A percentile compares a stretch with the other conserved stretches of the same genome.
These are phyloP conservation scores for Drosophila parthenogenetica DNA, from an alignment of 2,888 invertebrate species.

Conservation along the genomic window DNA sequence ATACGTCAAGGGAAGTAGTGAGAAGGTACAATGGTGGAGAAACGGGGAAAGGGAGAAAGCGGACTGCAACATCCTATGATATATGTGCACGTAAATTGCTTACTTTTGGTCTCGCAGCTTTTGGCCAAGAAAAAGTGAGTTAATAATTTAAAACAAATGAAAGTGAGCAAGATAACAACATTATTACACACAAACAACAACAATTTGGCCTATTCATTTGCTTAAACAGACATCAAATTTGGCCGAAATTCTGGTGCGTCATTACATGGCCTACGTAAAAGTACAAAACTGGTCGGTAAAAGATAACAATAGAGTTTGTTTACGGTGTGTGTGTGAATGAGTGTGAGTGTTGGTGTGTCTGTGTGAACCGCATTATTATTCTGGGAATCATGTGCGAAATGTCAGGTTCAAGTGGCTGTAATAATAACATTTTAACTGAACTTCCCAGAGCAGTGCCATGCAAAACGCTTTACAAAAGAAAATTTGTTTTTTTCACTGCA, in stretches of 20 bases:
- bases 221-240: constrained; percentile 39
- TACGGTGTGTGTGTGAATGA: background rate
- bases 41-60: background rate
- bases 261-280: background rate
- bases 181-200: constrained; percentile 4
- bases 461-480: too few species aligned
- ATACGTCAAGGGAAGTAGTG: constrained; percentile 20
- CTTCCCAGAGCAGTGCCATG: background rate
- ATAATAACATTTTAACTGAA: background rate
- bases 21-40: background rate
- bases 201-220: constrained; percentile 40
- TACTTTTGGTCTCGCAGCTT: constrained; percentile 7
- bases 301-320: constrained; percentile 42
- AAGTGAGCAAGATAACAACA: constrained; percentile 15
- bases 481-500: too few species aligned
- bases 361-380: constrained; percentile 2
- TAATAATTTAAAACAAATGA: constrained; percentile 64
- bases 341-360: background rate
- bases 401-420: constrained; percentile 12
- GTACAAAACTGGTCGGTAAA: constrained; percentile 23
- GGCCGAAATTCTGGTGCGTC: constrained; percentile 10
- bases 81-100: constrained; percentile 54
- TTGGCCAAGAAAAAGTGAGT: constrained; percentile 46
- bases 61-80: constrained; percentile 27
- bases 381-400: constrained; percentile 12